phyloP scores from a whole-genome alignment of 2,113 vertebrate species.

The Heteronetta atricapilla region DNA sequence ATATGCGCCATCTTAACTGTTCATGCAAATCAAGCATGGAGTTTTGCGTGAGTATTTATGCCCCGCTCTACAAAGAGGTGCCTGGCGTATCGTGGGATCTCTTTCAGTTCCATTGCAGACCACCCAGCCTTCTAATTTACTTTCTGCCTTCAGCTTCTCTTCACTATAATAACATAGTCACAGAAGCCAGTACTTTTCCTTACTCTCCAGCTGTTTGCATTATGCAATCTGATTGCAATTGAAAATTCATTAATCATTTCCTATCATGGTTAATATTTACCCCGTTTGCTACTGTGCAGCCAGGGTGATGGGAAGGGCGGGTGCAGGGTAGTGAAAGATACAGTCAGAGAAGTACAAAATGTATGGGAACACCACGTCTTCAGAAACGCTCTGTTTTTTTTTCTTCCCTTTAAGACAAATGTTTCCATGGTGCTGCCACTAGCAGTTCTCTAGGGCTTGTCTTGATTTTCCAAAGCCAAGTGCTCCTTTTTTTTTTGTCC shows the following conservation, averaged over 20 bases:
- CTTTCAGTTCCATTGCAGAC: not conserved
- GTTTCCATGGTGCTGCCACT: not conserved
- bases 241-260: constrained; percentile 68
- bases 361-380: not conserved
- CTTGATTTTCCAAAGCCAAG: not conserved
- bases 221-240: constrained; percentile 43
- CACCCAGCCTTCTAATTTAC: not conserved
- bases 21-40: not conserved
- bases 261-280: constrained; percentile 70
- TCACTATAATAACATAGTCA: not conserved
- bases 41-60: not conserved
- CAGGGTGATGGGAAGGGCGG: not conserved
- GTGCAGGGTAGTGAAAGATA: not conserved
- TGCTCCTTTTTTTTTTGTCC: not conserved
- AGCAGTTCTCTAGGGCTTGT: not conserved
- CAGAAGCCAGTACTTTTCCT: constrained; percentile 47
- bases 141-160: not conserved
- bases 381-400: not conserved
- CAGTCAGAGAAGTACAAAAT: not conserved
- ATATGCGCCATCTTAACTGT: not conserved
- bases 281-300: constrained; percentile 42
- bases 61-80: not conserved
- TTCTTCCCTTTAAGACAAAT: not conserved
- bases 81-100: fast-evolving
- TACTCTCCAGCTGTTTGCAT: not conserved